Evolutionary conservation across 2,113 vertebrate genomes (phyloP).

Genomic region (Scolopax mira): DNA sequence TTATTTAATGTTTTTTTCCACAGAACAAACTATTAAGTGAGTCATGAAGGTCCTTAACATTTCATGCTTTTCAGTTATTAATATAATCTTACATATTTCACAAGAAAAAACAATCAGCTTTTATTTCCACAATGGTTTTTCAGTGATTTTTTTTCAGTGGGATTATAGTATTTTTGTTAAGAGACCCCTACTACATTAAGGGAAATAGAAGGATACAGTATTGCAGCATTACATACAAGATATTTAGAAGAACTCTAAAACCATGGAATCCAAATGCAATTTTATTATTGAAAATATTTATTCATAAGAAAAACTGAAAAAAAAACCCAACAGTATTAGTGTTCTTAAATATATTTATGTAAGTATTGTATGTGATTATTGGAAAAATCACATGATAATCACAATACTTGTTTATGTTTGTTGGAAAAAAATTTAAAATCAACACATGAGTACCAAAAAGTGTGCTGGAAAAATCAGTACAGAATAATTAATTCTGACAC

Average conservation of each 20-base stretch:
- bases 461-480: background rate
- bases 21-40: slow-evolving; percentile 49
- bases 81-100: slow-evolving; percentile 30
- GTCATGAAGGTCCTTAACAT: slow-evolving; percentile 20
- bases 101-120: slow-evolving; percentile 41
- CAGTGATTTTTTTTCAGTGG: background rate
- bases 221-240: slow-evolving; percentile 23
- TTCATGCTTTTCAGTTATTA: slow-evolving; percentile 50
- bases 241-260: slow-evolving; percentile 7
- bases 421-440: background rate
- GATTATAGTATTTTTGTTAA: slow-evolving; percentile 36
- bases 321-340: background rate
- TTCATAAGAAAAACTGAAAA: background rate
- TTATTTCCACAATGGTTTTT: slow-evolving; percentile 47
- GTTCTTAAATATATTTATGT: background rate
- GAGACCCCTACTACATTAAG: slow-evolving; percentile 12
- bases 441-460: background rate
- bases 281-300: slow-evolving; percentile 46
- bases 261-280: slow-evolving; percentile 11
- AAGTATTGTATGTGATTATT: background rate
- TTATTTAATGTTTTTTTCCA: slow-evolving; percentile 66
- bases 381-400: too few species aligned
- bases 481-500: background rate
- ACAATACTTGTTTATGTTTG: background rate
- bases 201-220: slow-evolving; percentile 35